Base-by-base conservation (phyloP, 2,888 invertebrate species). In the Brachyptera risi region DNA sequence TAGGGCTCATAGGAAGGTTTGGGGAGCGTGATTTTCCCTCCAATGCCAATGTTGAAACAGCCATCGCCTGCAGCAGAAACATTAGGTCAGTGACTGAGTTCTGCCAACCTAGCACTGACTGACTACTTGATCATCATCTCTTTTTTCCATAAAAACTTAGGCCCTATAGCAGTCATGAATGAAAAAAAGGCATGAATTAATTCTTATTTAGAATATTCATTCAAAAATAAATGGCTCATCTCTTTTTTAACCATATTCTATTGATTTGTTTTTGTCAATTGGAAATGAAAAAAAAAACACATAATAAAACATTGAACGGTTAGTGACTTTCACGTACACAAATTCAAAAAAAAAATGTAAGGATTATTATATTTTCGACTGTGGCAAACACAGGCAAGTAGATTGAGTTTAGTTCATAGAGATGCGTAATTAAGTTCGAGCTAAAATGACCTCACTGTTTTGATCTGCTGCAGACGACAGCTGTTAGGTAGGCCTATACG, bases 11-110 rank as follows among this genome's bases (percentile, higher is more conserved):
- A 90, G 79, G 82, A 79, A 73, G 88, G 84, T 79, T 83, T 80
- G 78, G 86, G 85, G 78, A 85, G 81, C 74, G 83, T 83, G 78
- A 81, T 83, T 82, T 88, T 88, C 81, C 89, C 89, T 81, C 90
- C 91, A 86, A 92, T 86, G 83, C 92, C 92, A 84, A 92, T 90
- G 90, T 90, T 90, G 90, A 92, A 92, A 87, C 92, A 92, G 86
- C 91, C 91, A 87, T 92, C 92, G 88, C 92, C 92, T 92, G 90
- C 89, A 86, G 85, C 65, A 65, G 61, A 67, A 89, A 90, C 88
- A 89, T 81, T 83, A 81, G 85, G 83, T 85, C 82, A 84, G 86
- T 63, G 51, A 54, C 50, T 56, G 31, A 56, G 24, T 60, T 50
- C 40, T 60, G 24, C 59, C 40, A 23, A 38, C 58, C 49, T 40